Evolutionary conservation across 2,797 vertebrate species (phyloP), one percentile per base, ranked within the genome.

Genomic region (Sebastes iracundus): DNA sequence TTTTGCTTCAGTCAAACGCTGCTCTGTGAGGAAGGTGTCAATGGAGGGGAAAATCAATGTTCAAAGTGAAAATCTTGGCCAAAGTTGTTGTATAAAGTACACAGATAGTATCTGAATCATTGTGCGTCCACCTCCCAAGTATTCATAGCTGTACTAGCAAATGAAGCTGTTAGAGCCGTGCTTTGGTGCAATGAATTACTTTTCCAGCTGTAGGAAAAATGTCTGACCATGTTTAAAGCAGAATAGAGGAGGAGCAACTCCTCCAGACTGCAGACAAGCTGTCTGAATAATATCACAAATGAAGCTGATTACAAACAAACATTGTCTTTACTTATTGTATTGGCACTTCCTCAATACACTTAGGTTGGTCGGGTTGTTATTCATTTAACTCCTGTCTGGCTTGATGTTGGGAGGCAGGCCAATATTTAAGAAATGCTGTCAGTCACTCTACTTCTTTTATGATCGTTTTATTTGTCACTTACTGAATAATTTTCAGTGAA

Each of bases 1-100:
- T 88, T 90, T 76, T 67, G 79, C 75, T 83, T 74, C 68, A 59
- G 67, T 84, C 49, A 63, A 79, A 88, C 49, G 64, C 68, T 70
- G 32, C 71, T 70, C 42, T 73, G 28, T 56, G 63, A 66, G 59
- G 63, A 78, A 73, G 56, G 62, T 78, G 69, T 78, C 59, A 25
- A 61, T 28, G 33, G 42, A 60, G 72, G 33, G 55, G 20, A 1
- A 9, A 59, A 66, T 59, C 20, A 72, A 23, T 63, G 52, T 62
- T 70, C 32, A 62, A 69, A 74, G 62, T 71, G n/a, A 49, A 79
- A 83, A 18, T 75, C 18, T 33, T 68, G 18, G 62, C 27, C 42
- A 28, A 66, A 81, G 18, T 74, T 72, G 58, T 72, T 72, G 8
- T 12, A 72, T 2, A 72, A 71, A 69, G 56, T 65, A 22, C 20